Evolutionary conservation across 2,888 invertebrate genomes (phyloP).

Genomic region (Esperia sulphurella): DNA sequence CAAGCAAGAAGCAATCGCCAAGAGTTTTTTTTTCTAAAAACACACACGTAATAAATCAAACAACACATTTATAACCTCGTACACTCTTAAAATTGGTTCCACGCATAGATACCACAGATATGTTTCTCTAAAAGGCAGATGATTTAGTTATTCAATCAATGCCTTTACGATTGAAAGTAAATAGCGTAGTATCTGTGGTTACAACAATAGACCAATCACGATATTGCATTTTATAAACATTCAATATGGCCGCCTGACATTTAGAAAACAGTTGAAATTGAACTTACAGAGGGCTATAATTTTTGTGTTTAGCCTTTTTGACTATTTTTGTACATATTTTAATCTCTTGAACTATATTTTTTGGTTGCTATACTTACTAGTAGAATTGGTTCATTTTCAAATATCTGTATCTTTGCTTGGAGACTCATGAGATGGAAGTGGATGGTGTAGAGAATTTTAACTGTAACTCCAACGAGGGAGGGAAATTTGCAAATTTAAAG

Average conservation of each 20-base stretch:
- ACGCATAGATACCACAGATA: too few species aligned
- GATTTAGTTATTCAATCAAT: too few species aligned
- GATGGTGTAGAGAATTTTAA: slow-evolving; percentile 51
- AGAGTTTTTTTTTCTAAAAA: too few species aligned
- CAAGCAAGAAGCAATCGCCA: too few species aligned
- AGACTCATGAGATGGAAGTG: slow-evolving; percentile 46
- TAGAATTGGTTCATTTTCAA: not conserved
- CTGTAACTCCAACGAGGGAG: slow-evolving; percentile 47
- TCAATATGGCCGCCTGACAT: slow-evolving; percentile 33
- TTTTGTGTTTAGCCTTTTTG: slow-evolving; percentile 18
- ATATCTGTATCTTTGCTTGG: too few species aligned
- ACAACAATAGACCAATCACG: slow-evolving; percentile 31
- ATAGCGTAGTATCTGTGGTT: slow-evolving; percentile 10
- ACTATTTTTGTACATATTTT: slow-evolving; percentile 28
- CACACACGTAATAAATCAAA: too few species aligned
- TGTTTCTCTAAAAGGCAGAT: too few species aligned
- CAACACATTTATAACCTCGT: too few species aligned
- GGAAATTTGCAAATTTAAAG: slow-evolving; percentile 70
- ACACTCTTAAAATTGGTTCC: too few species aligned
- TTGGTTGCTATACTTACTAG: slow-evolving; percentile 1
- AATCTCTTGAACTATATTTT: slow-evolving; percentile 10
- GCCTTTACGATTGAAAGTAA: too few species aligned
- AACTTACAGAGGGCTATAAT: slow-evolving; percentile 30
- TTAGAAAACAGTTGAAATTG: slow-evolving; percentile 68
- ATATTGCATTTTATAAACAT: slow-evolving; percentile 38